Evolutionary conservation across 1,140 invertebrate genomes (phyloP).

Genomic region (Ceratina japonica): DNA sequence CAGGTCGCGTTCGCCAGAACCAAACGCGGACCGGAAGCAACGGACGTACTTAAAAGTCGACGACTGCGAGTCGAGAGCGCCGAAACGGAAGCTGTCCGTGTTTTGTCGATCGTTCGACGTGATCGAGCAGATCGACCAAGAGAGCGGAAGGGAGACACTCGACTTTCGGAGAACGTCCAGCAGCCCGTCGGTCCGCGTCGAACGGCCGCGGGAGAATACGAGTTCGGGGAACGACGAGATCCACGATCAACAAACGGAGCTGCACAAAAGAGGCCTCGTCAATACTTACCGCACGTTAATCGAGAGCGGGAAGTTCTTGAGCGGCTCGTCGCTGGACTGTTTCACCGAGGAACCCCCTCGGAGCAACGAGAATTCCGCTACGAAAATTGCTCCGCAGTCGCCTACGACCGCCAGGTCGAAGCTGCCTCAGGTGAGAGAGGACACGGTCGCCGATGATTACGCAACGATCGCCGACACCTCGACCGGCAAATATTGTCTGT

Average conservation of each 20-base stretch:
- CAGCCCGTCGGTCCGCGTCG: slow-evolving; percentile 17
- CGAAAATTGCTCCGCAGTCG: neutral
- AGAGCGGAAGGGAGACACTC: neutral
- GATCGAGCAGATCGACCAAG: slow-evolving; percentile 44
- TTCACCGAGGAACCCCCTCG: neutral
- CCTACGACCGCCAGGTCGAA: neutral
- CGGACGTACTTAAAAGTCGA: neutral
- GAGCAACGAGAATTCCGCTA: neutral
- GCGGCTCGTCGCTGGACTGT: neutral
- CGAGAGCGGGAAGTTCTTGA: slow-evolving; percentile 35
- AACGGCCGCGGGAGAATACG: neutral
- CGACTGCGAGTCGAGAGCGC: slow-evolving; percentile 1
- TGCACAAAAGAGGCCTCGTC: slow-evolving; percentile 11
- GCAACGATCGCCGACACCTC: neutral
- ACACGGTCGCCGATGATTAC: neutral
- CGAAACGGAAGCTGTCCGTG: slow-evolving; percentile 66
- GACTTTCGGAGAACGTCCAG: slow-evolving; percentile 25
- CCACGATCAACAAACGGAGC: neutral
- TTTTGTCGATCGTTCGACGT: slow-evolving; percentile 65
- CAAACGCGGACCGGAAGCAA: neutral
- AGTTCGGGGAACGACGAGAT: neutral
- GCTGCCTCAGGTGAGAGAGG: neutral
- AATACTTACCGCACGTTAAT: slow-evolving; percentile 18
- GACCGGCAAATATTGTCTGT: neutral
- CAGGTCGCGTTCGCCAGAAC: neutral